Conservation (phyloP, 2,113 vertebrate species). For the Alectura lathami region DNA sequence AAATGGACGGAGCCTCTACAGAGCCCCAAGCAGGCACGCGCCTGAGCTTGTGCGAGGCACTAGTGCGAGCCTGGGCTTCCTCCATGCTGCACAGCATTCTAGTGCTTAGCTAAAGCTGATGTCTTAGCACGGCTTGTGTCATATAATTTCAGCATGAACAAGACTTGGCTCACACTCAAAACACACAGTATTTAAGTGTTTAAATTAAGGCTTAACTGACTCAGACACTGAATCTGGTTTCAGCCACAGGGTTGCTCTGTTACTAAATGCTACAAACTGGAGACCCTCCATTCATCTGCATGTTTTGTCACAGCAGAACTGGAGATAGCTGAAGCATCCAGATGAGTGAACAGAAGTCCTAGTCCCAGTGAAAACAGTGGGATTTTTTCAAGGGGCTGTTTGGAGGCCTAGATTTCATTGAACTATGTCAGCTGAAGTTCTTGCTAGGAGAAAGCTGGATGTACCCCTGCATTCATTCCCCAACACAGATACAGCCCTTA, state of each 20-base stretch:
- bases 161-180: constrained; percentile 42
- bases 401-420: neutral
- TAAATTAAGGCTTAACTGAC: constrained; percentile 43
- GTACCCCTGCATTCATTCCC: neutral
- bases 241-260: neutral
- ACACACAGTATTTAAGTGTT: constrained; percentile 30
- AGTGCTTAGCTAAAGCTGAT: neutral
- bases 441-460: neutral
- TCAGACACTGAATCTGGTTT: neutral
- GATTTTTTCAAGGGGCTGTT: neutral
- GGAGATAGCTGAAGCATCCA: neutral
- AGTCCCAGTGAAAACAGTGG: neutral
- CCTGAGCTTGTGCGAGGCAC: neutral
- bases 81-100: accelerated
- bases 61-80: neutral
- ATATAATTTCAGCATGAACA: neutral
- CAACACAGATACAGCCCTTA: neutral
- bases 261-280: neutral
- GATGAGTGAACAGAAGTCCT: neutral
- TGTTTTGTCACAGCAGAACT: neutral
- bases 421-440: neutral
- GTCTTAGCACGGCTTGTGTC: neutral
- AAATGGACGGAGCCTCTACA: neutral
- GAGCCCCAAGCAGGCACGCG: accelerated
- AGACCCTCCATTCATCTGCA: neutral